Evolutionary conservation across 2,113 vertebrate genomes (phyloP), one percentile per base, ranked within the genome.

Genomic region (Pseudonaja textilis): DNA sequence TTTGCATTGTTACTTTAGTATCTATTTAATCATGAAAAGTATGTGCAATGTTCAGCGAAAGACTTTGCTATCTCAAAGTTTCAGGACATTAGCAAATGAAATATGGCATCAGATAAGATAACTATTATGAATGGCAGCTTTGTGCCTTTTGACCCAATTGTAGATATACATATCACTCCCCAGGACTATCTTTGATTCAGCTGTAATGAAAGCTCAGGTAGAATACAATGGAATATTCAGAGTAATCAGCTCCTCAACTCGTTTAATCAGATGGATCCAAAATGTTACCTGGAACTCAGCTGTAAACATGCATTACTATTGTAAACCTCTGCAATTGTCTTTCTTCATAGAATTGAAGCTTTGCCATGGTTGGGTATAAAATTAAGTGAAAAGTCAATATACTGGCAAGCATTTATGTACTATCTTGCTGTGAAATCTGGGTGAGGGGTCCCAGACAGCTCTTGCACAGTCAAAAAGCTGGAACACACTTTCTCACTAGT

Each of bases 81-180:
- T 86, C 56, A 47, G 93, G 94, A 34, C 92, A 87, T 90, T 52
- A 52, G 93, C 26, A 95, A 94, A 95, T 92, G 90, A 95, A 95
- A 93, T 91, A 42, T 50, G 89, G 55, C 61, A 23, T 34, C 39
- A 86, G 88, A 86, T 64, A 90, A 90, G 56, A 92, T 93, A 95
- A 92, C 54, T 4, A 47, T 18, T 4, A 18, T 39, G 69, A 90
- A 39, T 64, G 81, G 2, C 8, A 56, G 91, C 29, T 11, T 45
- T 16, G 69, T 0, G 0, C 6, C 85, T 91, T 89, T 93, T 94
- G 14, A 7, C 91, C 94, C 69, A 42, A 89, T 25, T 0, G 0
- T 16, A 56, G 54, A 54, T 90, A 56, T 69, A 87, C 93, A 94
- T 94, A 90, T 34, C 91, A 54, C 0, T 47, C 59, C 94, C 57